Evolutionary conservation across 2,113 vertebrate species (phyloP), one percentile per base, ranked within the genome.

Genomic region (Diadophis punctatus): DNA sequence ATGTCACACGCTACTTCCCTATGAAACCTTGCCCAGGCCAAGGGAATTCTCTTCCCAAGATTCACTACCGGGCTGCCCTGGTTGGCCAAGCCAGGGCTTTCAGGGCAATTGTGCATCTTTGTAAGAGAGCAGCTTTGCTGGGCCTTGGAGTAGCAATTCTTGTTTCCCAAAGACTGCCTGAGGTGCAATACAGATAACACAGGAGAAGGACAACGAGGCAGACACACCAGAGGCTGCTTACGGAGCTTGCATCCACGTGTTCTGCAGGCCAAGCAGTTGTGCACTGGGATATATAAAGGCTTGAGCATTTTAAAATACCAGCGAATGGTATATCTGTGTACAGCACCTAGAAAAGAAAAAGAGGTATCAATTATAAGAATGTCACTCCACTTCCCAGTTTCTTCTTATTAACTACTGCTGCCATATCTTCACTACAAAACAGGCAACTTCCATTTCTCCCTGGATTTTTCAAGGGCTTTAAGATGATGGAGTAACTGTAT

Each of bases 11-110:
- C 91, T 58, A 3, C 58, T 63, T 27, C 68, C 90, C 53, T 86
- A 23, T 63, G 43, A 55, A 30, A 49, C 30, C 34, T 20, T n/a
- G 39, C 34, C 60, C 49, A 88, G 51, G 60, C 20, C 55, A 93
- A 46, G 46, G 92, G 25, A 51, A 93, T 56, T 58, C 92, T 93
- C 43, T 89, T 86, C 46, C 92, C 92, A 52, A 93, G 92, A 86
- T 93, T 58, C 80, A 93, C 74, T 30, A 86, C 53, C 39, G 46
- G 43, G 49, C 25, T 49, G 55, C 90, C n/a, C 18, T n/a, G 53
- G 30, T 46, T 9, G 3, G 34, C 11, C 87, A 90, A 86, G 16
- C 12, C 1, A 1, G 10, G n/a, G n/a, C 63, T 30, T 46, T 27
- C 49, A 53, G 63, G 86, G 53, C n/a, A 3, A 14, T 43, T 60